Base-by-base conservation (phyloP, 2,888 invertebrate species). In the Trachelus troglodyta region DNA sequence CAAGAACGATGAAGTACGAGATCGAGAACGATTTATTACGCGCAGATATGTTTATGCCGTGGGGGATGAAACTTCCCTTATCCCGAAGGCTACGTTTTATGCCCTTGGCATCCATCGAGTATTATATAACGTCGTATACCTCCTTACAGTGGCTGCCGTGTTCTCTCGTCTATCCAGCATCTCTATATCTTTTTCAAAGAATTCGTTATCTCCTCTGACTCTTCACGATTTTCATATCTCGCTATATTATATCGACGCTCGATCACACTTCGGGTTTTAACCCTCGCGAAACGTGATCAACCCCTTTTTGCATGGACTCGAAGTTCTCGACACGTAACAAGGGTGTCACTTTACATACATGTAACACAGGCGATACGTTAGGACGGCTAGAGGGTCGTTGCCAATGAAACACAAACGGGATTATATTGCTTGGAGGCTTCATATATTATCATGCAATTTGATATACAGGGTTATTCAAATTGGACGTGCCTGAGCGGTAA, bases 1-100 rank as follows among this genome's bases (percentile, higher is more conserved):
- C 31, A 33, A 30, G 71, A 71, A 71, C 33, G 69, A 69, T 69
- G 69, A 69, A 69, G 30, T 30, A 69, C 71, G 71, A 31, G 71
- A 71, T 33, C 71, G 71, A 12, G 40, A 12, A 33, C 71, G 71
- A 71, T 71, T 71, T 71, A 71, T 71, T 33, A 33, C 71, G 71
- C 2, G 11, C 31, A 71, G 71, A 71, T 71, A 23, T 56, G 40
- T 56, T 56, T 56, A 56, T 56, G 40, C 15, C 1, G 40, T 9
- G 9, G 12, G 40, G 40, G 40, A 23, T 56, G 40, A 4, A 56
- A 23, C 40, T 23, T 56, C 40, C 40, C 23, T 56, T 56, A 56
- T 23, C 40, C 40, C 23, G 23, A 23, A 56, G 40, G 23, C 40
- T 23, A 56, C 23, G 23, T 23, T 56, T 56, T 56, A 56, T 56